A percentile compares a stretch with the other conserved stretches of the same genome.
phyloP scores from a whole-genome alignment of 2,888 invertebrate species.

The Hypomecis punctinalis region DNA sequence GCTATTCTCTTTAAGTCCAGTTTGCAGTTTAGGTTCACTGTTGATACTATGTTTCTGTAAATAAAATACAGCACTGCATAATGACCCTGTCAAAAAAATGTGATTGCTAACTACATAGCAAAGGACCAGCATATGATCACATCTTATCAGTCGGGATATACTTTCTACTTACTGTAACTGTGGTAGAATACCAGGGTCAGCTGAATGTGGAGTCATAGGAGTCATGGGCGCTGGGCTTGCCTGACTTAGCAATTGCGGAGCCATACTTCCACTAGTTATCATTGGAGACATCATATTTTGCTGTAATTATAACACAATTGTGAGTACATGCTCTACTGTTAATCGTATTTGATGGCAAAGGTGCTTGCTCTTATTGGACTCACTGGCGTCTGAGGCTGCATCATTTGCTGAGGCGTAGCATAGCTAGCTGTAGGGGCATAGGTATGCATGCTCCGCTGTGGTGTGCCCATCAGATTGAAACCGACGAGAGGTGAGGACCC shows the following conservation, averaged over 20 bases:
- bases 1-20: conserved; percentile 98
- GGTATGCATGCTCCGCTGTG: conserved; percentile 90
- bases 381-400: conserved; percentile 96
- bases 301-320: conserved; percentile 61
- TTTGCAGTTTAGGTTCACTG: conserved; percentile 97
- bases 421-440: conserved; percentile 91
- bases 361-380: conserved; percentile 37
- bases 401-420: conserved; percentile 92
- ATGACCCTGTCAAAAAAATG: too few relatives aligned
- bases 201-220: conserved; percentile 96
- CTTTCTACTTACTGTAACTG: conserved; percentile 91
- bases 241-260: conserved; percentile 86
- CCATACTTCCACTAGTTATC: conserved; percentile 86
- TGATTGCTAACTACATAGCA: too few relatives aligned
- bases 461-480: conserved; percentile 87
- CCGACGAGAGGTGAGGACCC: conserved; percentile 86
- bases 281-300: conserved; percentile 95
- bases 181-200: conserved; percentile 97
- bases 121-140: too few relatives aligned
- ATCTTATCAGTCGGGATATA: neutral
- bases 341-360: neutral
- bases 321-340: neutral
- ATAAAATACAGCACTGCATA: neutral
- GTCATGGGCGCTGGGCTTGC: conserved; percentile 93
- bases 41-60: conserved; percentile 98